Conservation (phyloP, 1,140 invertebrate species). For the Antheraea mylitta region DNA sequence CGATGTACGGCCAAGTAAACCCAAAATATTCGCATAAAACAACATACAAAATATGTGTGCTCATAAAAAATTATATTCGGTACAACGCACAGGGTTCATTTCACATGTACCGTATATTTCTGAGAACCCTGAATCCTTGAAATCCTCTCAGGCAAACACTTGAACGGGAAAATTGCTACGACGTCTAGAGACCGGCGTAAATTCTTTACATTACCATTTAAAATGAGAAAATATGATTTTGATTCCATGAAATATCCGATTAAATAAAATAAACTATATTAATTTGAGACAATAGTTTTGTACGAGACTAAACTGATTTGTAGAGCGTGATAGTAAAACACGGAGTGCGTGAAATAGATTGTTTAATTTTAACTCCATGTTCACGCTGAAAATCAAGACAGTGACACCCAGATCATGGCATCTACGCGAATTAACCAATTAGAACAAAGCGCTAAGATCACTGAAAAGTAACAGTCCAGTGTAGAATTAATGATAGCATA, state of each 20-base stretch:
- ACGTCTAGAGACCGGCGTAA: constrained; percentile 48
- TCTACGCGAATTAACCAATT: no score
- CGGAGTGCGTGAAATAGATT: no score
- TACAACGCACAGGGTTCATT: not conserved
- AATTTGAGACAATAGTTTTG: no score
- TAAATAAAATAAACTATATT: not conserved
- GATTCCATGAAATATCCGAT: not conserved
- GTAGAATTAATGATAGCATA: no score
- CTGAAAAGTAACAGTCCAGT: no score
- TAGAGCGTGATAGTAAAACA: no score
- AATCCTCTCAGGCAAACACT: constrained; percentile 38
- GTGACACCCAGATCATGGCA: no score
- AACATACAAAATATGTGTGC: not conserved
- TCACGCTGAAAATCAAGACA: no score
- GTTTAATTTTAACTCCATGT: no score
- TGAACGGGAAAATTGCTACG: constrained; percentile 52
- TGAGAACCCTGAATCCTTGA: constrained; percentile 30
- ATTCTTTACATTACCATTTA: constrained; percentile 59
- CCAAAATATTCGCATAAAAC: not conserved
- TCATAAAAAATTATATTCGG: not conserved
- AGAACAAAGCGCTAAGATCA: no score
- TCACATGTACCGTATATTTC: not conserved
- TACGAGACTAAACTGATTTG: no score
- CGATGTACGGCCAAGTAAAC: not conserved
- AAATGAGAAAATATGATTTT: constrained; percentile 32